Evolutionary conservation across 2,797 vertebrate species (phyloP), one percentile per base, ranked within the genome.

Genomic region (Hoplostethus atlanticus): DNA sequence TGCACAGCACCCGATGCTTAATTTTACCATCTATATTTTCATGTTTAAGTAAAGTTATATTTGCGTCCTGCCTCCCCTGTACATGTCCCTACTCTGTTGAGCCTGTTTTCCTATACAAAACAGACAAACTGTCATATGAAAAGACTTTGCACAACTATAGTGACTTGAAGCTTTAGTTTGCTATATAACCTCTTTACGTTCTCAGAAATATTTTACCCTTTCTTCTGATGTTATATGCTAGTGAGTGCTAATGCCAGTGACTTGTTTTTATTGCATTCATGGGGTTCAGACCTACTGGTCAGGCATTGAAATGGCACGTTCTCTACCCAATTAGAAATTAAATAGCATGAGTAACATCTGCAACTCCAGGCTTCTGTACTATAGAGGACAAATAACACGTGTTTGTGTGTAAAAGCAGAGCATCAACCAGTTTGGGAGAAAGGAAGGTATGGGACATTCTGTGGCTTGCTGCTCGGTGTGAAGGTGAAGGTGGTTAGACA

Each of bases 241-340:
- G 3, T 47, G 13, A 16, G 4, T 47, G 44, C 44, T 8, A 40
- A 40, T 16, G 15, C 13, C 13, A 47, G 3, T 47, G 38, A 40
- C 38, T 40, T 40, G 38, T 40, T 10, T 21, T 21, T 21, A 21
- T 21, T 21, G 21, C 21, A 21, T 21, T 21, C 21, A 21, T 21
- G 21, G 21, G 21, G 21, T 21, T 21, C 21, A 21, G 21, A 21
- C 21, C 81, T 77, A 40, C 44, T 80, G 84, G 54, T 69, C 2
- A 60, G 53, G 57, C n/a, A 34, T 34, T 56, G 0, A 73, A 63
- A 71, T 40, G 0, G 3, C 57, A 53, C 6, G 2, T 55, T 16
- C 2, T 64, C 13, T 30, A 2, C 51, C 30, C n/a, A 65, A 9
- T 9, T 48, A 10, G 9, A 34, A 3, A 54, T 30, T 13, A 54